These are phyloP conservation scores for Sander vitreus DNA, from an alignment of 2,113 vertebrate species.

Conservation along the genomic window DNA sequence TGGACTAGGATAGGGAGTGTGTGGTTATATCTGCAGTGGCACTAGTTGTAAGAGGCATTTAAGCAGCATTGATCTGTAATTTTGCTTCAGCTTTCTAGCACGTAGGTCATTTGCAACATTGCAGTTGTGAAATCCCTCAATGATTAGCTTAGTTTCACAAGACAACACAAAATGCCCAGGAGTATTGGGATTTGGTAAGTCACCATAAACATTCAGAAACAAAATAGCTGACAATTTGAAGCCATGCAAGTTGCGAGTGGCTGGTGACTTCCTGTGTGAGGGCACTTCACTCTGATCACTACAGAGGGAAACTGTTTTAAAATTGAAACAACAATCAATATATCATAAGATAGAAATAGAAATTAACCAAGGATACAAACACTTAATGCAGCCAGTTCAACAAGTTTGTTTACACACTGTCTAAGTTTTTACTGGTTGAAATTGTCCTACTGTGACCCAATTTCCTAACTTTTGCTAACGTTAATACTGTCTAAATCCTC, in stretches of 20 bases:
- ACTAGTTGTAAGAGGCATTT: neutral
- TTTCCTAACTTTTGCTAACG: slow-evolving; percentile 55
- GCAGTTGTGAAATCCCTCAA: neutral
- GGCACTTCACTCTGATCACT: neutral
- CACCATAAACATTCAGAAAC: neutral
- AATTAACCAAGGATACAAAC: neutral
- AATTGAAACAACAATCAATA: neutral
- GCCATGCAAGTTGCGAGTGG: neutral
- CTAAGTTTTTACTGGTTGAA: slow-evolving; percentile 33
- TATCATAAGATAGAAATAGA: neutral
- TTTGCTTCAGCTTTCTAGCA: neutral
- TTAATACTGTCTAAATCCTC: slow-evolving; percentile 65
- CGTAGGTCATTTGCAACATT: neutral
- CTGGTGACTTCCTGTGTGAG: neutral
- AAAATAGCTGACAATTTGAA: neutral
- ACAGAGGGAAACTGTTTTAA: neutral
- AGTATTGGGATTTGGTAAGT: neutral
- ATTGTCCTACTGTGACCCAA: slow-evolving; percentile 50
- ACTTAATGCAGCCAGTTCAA: slow-evolving; percentile 14
- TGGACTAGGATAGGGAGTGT: neutral
- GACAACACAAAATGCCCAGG: neutral
- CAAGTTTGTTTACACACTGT: slow-evolving; percentile 28
- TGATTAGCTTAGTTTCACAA: neutral
- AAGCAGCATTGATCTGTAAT: slow-evolving; percentile 2
- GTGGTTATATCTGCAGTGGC: neutral